Evolutionary conservation across 92 coral and sea anemone species (phyloP).

Genomic region (Porites divaricata): DNA sequence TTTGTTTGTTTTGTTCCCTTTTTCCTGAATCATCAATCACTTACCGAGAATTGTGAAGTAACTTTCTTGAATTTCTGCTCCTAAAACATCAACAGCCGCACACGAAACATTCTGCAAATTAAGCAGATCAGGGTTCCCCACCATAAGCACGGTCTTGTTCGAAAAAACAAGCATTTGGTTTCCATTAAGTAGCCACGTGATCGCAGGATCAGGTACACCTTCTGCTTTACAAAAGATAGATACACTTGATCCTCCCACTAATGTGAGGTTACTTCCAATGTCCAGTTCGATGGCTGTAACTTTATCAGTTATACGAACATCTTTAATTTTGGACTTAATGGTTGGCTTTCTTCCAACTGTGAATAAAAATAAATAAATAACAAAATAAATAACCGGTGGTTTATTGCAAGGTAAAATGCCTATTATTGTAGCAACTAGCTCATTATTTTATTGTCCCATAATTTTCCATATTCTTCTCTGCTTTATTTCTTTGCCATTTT

Average conservation of each 20-base stretch:
- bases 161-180: conserved; percentile 27
- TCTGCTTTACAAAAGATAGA: conserved; percentile 66
- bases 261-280: conserved; percentile 56
- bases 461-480: too few species aligned
- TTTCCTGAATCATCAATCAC: not conserved
- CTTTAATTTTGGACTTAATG: conserved; percentile 37
- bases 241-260: conserved; percentile 55
- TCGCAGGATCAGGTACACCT: conserved; percentile 72
- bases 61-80: conserved; percentile 51
- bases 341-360: conserved; percentile 55
- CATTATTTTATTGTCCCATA: too few species aligned
- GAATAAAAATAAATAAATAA: not conserved
- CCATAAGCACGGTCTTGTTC: conserved; percentile 44
- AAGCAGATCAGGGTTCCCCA: conserved; percentile 23
- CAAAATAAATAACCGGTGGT: too few species aligned
- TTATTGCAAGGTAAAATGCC: not conserved
- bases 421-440: too few species aligned
- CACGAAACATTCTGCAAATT: conserved; percentile 56
- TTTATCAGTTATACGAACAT: conserved; percentile 17
- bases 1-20: too few species aligned
- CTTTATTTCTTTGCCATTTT: too few species aligned
- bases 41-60: conserved; percentile 58
- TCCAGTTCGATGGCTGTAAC: conserved; percentile 33
- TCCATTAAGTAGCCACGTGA: conserved; percentile 71
- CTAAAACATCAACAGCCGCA: conserved; percentile 56